Percentiles rank a stretch among this genome's conserved stretches.
phyloP scores from a whole-genome alignment of 2,797 vertebrate species.

The Karalla daura region DNA sequence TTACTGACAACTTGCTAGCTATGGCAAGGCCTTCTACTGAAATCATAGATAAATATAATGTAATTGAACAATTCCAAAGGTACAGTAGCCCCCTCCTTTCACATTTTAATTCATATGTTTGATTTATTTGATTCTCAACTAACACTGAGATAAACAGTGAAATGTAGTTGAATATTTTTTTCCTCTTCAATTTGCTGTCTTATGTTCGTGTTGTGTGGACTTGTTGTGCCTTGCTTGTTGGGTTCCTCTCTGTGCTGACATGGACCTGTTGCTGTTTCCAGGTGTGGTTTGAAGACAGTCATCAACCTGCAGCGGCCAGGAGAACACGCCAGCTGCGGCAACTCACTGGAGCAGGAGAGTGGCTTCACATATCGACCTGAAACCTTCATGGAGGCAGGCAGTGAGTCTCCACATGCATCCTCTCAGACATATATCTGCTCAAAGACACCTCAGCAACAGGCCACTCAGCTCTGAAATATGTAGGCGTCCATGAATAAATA shows the following conservation, averaged over 20 bases:
- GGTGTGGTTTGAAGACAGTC: constrained; percentile 92
- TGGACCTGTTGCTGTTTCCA: constrained; percentile 65
- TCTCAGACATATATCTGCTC: background rate
- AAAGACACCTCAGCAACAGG: background rate
- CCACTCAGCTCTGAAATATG: background rate
- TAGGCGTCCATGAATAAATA: background rate
- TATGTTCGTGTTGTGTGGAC: background rate
- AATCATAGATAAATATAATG: constrained; percentile 91
- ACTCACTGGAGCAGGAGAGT: constrained; percentile 91
- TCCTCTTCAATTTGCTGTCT: background rate
- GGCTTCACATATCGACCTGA: constrained; percentile 97
- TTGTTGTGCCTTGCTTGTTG: background rate
- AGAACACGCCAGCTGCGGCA: constrained; percentile 97
- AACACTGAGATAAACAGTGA: background rate
- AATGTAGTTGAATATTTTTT: background rate
- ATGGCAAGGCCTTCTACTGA: constrained; percentile 98
- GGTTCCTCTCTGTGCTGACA: background rate
- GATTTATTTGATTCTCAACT: background rate
- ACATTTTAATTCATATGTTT: background rate
- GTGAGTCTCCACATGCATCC: constrained; percentile 84
- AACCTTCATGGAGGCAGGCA: constrained; percentile 95
- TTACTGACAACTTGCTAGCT: constrained; percentile 95
- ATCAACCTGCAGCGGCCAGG: constrained; percentile 98
- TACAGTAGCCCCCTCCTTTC: constrained; percentile 64
- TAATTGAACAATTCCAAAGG: constrained; percentile 94